phyloP scores from a whole-genome alignment of 1,140 invertebrate species.

The Plutomurus gul region DNA sequence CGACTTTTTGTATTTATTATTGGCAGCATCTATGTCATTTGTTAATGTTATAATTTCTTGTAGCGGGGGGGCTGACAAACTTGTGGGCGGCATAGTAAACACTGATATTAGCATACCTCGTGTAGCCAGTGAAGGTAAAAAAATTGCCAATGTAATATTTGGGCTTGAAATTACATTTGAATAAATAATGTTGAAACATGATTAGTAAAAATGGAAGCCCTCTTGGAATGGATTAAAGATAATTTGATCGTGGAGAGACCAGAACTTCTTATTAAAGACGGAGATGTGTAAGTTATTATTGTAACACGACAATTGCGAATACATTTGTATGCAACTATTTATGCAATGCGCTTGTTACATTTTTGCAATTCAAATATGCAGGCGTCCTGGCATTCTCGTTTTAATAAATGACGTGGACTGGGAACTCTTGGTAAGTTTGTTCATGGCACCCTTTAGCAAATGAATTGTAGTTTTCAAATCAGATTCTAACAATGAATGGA shows the following conservation, averaged over 20 bases:
- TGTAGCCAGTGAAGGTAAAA: not conserved
- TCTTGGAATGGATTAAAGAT: conserved; percentile 81
- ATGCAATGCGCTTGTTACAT: conserved; percentile 33
- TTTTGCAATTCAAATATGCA: conserved; percentile 59
- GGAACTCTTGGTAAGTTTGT: conserved; percentile 75
- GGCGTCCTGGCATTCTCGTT: conserved; percentile 88
- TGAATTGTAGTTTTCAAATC: conserved; percentile 43
- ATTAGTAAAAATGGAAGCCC: conserved; percentile 72
- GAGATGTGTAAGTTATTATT: conserved; percentile 70
- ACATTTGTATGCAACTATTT: not conserved
- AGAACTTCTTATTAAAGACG: conserved; percentile 86
- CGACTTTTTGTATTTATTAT: too few relatives aligned
- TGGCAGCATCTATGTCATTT: too few relatives aligned
- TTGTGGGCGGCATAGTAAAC: conserved; percentile 74
- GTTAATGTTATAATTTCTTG: too few relatives aligned
- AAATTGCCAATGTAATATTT: too few relatives aligned
- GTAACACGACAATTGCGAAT: conserved; percentile 31
- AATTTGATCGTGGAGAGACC: conserved; percentile 82
- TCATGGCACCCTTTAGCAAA: not conserved
- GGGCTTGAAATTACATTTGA: too few relatives aligned
- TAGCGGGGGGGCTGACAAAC: conserved; percentile 83
- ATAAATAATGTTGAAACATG: conserved; percentile 8
- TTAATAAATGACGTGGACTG: conserved; percentile 91
- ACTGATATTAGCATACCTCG: not conserved
- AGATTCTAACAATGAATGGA: conserved; percentile 4